Evolutionary conservation across 2,797 vertebrate genomes (phyloP).

Genomic region (Tympanoctomys barrerae): DNA sequence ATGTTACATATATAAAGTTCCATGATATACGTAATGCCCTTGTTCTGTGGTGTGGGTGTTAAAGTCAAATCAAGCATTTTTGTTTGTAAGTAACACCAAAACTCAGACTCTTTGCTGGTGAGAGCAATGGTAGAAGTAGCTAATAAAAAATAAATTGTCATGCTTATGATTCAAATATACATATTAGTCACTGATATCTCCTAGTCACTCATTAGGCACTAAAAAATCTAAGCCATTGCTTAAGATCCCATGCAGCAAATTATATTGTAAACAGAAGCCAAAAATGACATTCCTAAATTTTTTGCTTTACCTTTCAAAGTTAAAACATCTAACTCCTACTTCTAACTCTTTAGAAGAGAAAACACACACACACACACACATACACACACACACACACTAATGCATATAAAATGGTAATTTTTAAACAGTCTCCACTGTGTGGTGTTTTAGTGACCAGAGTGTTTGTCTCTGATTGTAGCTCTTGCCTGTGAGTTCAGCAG

Average conservation of each 20-base stretch:
- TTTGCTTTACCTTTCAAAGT: slow-evolving; percentile 34
- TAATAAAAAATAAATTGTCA: slow-evolving; percentile 28
- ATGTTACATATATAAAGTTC: neutral
- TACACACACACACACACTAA: neutral
- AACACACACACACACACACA: neutral
- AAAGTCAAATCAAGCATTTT: slow-evolving; percentile 13
- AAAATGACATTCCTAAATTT: neutral
- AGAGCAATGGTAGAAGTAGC: neutral
- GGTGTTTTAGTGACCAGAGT: neutral
- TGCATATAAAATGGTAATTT: neutral
- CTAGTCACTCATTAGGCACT: neutral
- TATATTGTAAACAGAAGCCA: neutral
- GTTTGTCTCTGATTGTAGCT: neutral
- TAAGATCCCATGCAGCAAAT: neutral
- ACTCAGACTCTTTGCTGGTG: neutral
- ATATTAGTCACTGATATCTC: neutral
- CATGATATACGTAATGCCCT: neutral
- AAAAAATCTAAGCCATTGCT: neutral
- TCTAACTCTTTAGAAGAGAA: neutral
- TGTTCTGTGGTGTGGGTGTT: neutral
- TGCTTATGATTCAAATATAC: neutral
- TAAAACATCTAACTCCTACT: neutral
- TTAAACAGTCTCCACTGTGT: neutral
- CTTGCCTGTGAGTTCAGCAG: neutral
- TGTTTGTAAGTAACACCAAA: neutral